phyloP scores from a whole-genome alignment of 2,113 vertebrate species.

The Phylloscopus whistleri region DNA sequence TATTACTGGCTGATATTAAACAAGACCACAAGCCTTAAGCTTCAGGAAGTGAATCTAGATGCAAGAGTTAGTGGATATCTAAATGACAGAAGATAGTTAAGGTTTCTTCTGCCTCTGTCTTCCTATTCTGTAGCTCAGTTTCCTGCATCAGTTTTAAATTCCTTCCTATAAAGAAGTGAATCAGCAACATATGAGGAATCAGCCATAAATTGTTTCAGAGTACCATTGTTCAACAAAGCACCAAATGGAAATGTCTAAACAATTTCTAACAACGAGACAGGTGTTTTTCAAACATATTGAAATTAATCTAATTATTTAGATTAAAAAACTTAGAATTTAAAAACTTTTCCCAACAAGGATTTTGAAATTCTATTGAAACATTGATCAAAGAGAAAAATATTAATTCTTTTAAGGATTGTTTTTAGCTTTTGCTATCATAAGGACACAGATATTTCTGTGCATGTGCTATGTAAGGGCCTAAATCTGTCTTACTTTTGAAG shows the following conservation, averaged over 20 bases:
- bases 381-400: not conserved
- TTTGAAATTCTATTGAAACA: not conserved
- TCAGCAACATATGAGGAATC: not conserved
- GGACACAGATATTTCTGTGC: not conserved
- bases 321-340: not conserved
- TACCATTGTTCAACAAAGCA: not conserved
- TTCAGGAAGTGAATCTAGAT: conserved; percentile 74
- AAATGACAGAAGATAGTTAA: conserved; percentile 25
- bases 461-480: not conserved
- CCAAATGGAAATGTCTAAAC: not conserved
- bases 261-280: not conserved
- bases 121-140: not conserved
- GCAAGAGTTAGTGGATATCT: conserved; percentile 63
- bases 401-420: not conserved
- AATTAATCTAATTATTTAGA: conserved; percentile 1
- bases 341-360: not conserved
- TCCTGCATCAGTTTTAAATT: conserved; percentile 36
- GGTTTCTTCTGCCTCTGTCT: not conserved
- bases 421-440: not conserved
- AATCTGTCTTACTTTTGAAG: not conserved
- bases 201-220: not conserved
- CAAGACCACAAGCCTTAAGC: conserved; percentile 78
- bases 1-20: conserved; percentile 87
- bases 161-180: not conserved
- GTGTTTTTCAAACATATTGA: not conserved